Evolutionary conservation across 2,113 vertebrate species (phyloP).

Genomic region (Phainopepla nitens): DNA sequence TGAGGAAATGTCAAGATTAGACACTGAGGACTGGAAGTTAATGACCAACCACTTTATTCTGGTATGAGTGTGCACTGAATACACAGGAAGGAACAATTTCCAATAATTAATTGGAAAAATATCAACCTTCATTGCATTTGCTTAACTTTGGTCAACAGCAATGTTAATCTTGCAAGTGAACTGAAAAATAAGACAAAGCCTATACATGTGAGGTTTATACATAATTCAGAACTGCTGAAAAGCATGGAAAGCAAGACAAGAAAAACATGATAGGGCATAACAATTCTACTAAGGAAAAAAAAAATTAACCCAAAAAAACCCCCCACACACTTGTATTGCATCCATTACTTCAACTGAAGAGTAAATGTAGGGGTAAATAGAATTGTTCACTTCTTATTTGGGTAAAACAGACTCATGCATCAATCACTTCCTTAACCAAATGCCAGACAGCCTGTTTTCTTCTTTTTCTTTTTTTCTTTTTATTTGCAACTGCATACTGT

Average conservation of each 20-base stretch:
- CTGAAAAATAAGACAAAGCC: neutral
- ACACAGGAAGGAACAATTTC: neutral
- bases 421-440: neutral
- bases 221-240: neutral
- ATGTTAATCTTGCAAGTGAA: neutral
- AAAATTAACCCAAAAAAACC: neutral
- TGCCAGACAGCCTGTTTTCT: neutral
- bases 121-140: neutral
- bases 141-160: slow-evolving; percentile 14
- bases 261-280: neutral
- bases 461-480: neutral
- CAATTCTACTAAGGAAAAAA: neutral
- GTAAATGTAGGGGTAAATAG: neutral
- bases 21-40: neutral
- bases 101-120: neutral
- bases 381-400: neutral
- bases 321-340: neutral
- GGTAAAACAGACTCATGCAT: neutral
- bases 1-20: neutral
- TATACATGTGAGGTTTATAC: neutral
- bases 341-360: neutral
- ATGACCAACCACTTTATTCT: neutral
- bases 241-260: neutral
- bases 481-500: neutral
- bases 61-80: neutral